A percentile compares a stretch with the other conserved stretches of the same genome.
These are phyloP conservation scores for Mormyrus iriodes DNA, from an alignment of 2,113 vertebrate species.

Conservation along the genomic window DNA sequence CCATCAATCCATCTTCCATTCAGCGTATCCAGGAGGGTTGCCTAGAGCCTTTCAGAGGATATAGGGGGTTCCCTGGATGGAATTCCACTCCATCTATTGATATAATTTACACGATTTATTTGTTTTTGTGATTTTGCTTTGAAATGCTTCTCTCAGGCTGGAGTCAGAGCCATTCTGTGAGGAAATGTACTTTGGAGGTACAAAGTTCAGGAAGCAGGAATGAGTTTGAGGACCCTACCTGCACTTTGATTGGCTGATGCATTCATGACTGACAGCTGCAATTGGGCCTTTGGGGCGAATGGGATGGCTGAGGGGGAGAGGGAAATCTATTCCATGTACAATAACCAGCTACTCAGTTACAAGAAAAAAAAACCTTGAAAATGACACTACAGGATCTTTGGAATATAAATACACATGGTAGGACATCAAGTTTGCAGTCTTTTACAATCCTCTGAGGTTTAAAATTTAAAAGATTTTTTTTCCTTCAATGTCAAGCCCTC, in stretches of 20 bases:
- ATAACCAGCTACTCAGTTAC: slow-evolving; percentile 9
- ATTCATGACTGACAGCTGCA: neutral
- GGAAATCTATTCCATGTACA: neutral
- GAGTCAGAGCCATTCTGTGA: neutral
- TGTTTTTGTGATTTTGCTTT: neutral
- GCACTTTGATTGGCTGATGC: neutral
- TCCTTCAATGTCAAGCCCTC: slow-evolving; percentile 70
- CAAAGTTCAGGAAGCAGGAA: slow-evolving; percentile 50
- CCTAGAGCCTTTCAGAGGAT: neutral
- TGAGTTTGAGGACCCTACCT: slow-evolving; percentile 24
- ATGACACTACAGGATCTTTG: neutral
- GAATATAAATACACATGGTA: slow-evolving; percentile 16
- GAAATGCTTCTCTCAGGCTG: neutral
- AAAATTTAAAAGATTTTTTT: slow-evolving; percentile 66
- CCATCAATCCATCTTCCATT: neutral
- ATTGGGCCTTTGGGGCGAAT: neutral
- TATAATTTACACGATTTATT: neutral
- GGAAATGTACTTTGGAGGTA: slow-evolving; percentile 34
- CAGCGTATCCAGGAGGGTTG: neutral
- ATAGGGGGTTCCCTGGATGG: neutral
- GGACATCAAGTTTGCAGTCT: slow-evolving; percentile 18
- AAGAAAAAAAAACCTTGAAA: slow-evolving; percentile 10
- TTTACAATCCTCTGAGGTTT: slow-evolving; percentile 17
- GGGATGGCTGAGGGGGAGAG: neutral
- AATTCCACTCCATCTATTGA: neutral